Base-by-base conservation (phyloP, 2,888 invertebrate genomes). In the Amiota communis region DNA sequence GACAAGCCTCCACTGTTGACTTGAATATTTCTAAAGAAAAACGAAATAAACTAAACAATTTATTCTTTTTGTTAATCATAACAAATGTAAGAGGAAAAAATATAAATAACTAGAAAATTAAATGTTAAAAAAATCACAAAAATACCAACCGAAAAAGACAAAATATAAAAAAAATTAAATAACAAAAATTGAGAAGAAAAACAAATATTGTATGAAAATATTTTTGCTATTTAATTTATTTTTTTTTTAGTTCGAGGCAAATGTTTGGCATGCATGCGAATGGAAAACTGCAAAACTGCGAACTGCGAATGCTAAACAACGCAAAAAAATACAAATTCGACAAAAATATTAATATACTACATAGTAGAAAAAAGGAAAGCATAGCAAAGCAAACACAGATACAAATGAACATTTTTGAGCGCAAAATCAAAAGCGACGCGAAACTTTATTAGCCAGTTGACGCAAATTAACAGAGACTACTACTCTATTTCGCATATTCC, bases 401-500 rank as follows among this genome's bases (percentile, higher is more conserved):
- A 53, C 3, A 53, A 53, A 63, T 63, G 23, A 53, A 36, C 13
- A 68, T 68, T 53, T 68, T 68, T 68, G 53, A 53, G 67, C 67
- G 51, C 75, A 81, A 77, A 78, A 78, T 61, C 74, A 78, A 77
- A 76, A 76, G 83, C 80, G 77, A 80, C 81, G 82, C 83, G 81
- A 85, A 83, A 85, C 84, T 84, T 84, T 87, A 87, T 87, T 88
- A 87, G 87, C 86, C 83, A 82, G 86, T 87, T 87, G 87, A 88
- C 86, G 88, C 85, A 87, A 88, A 87, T 87, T 88, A 87, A 87
- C 86, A 86, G 82, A 81, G 88, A 87, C 87, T 82, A 87, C 87
- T 82, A 80, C 86, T 84, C 86, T 79, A 84, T 84, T 84, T 85
- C 84, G 84, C 78, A 85, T 84, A 83, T 82, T 63, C 59, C 61